A percentile compares a stretch with the other conserved stretches of the same genome.
phyloP scores from a whole-genome alignment of 2,113 vertebrate genomes.

The Macheiramphus alcinus region DNA sequence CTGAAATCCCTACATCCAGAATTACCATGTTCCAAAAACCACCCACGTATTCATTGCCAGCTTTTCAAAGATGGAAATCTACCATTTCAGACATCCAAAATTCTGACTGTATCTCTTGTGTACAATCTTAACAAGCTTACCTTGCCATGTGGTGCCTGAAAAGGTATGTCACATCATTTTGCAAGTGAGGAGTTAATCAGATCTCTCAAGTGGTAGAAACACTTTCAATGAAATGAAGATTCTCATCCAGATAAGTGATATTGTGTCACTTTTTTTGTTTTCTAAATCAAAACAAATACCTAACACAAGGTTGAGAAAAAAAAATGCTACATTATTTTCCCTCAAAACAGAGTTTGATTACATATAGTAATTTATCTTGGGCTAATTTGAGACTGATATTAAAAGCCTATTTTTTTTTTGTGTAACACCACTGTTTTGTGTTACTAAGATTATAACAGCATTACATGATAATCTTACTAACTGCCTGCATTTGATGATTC shows the following conservation, averaged over 20 bases:
- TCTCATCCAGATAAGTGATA: background rate
- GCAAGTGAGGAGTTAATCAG: background rate
- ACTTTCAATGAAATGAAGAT: no score
- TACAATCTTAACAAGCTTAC: background rate
- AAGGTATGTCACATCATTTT: background rate
- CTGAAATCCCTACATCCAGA: background rate
- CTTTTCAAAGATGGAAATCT: background rate
- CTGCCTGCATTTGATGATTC: constrained; percentile 24
- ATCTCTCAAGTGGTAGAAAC: background rate
- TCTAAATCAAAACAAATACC: background rate
- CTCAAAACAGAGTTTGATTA: background rate
- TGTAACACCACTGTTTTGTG: background rate
- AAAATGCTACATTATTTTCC: background rate
- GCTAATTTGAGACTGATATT: background rate
- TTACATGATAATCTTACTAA: background rate
- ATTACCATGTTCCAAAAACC: background rate
- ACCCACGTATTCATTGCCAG: background rate
- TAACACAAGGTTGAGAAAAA: background rate
- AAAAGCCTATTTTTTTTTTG: background rate
- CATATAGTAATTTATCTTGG: background rate
- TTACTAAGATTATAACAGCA: background rate
- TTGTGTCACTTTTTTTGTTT: background rate
- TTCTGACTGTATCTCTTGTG: background rate
- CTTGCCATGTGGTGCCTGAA: background rate
- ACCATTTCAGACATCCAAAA: background rate